phyloP scores from a whole-genome alignment of 2,113 vertebrate genomes.

The Pelobates fuscus region DNA sequence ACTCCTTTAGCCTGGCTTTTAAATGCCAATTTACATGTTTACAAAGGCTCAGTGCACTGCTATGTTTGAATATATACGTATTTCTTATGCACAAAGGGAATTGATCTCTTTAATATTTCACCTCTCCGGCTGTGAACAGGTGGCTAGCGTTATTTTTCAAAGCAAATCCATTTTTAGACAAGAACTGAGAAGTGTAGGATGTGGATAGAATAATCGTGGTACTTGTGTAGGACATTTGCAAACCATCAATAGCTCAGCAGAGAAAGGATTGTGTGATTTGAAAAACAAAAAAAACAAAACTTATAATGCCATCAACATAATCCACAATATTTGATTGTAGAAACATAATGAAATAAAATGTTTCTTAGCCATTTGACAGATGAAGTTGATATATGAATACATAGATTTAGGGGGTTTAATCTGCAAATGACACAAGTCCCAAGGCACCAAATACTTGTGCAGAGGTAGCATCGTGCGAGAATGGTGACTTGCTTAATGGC shows the following conservation, averaged over 20 bases:
- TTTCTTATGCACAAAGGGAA: background rate
- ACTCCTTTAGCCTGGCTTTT: background rate
- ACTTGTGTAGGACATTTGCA: slow-evolving; percentile 1
- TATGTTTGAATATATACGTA: background rate
- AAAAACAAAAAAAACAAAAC: too few relatives aligned
- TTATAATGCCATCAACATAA: background rate
- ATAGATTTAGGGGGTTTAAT: too few relatives aligned
- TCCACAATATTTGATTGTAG: background rate
- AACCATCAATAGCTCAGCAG: background rate
- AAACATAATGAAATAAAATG: background rate
- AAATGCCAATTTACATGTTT: background rate
- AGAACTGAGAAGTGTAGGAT: slow-evolving; percentile 1
- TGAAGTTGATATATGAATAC: too few relatives aligned
- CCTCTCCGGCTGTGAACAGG: background rate
- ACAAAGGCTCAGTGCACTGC: background rate
- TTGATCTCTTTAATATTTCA: slow-evolving; percentile 6
- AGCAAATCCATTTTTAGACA: slow-evolving; percentile 5
- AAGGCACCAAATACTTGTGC: too few relatives aligned
- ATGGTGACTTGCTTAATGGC: too few relatives aligned
- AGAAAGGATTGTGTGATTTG: background rate
- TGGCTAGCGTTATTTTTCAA: background rate
- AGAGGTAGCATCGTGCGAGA: too few relatives aligned
- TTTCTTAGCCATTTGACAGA: background rate
- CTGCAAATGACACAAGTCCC: too few relatives aligned
- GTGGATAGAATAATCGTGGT: background rate